Conservation (phyloP, 2,113 vertebrate genomes). For the Chaenocephalus aceratus region DNA sequence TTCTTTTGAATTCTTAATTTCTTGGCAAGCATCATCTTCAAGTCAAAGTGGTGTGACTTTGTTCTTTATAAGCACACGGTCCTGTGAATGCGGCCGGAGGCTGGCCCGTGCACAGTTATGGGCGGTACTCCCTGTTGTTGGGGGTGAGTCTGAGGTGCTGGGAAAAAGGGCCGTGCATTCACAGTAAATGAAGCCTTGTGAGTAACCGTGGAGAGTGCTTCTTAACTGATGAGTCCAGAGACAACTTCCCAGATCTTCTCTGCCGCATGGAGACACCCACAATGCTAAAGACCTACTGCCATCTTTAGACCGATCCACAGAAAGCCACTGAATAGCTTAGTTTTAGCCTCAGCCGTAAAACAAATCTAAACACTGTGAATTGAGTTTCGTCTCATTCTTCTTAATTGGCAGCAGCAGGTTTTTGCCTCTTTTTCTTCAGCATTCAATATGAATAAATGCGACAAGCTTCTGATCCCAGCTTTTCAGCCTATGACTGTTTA, state of each 20-base stretch:
- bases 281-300: constrained; percentile 70
- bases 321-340: constrained; percentile 76
- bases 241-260: constrained; percentile 75
- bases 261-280: constrained; percentile 61
- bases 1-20: neutral
- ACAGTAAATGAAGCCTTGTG: constrained; percentile 68
- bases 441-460: constrained; percentile 80
- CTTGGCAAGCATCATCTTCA: constrained; percentile 36
- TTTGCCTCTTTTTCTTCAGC: constrained; percentile 72
- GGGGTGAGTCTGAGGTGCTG: constrained; percentile 72
- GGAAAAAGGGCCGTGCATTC: constrained; percentile 74
- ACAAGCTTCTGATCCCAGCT: constrained; percentile 83
- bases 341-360: constrained; percentile 74
- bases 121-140: constrained; percentile 72
- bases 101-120: constrained; percentile 63
- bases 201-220: constrained; percentile 67
- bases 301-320: constrained; percentile 64
- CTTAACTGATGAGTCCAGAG: constrained; percentile 73
- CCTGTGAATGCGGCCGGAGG: constrained; percentile 57
- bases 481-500: constrained; percentile 84
- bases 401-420: constrained; percentile 80
- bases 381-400: constrained; percentile 76
- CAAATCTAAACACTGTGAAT: constrained; percentile 78
- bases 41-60: constrained; percentile 55
- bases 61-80: constrained; percentile 43